Percentiles rank a stretch among this genome's conserved stretches.
phyloP scores from a whole-genome alignment of 1,140 invertebrate genomes.

The Ips nitidus region DNA sequence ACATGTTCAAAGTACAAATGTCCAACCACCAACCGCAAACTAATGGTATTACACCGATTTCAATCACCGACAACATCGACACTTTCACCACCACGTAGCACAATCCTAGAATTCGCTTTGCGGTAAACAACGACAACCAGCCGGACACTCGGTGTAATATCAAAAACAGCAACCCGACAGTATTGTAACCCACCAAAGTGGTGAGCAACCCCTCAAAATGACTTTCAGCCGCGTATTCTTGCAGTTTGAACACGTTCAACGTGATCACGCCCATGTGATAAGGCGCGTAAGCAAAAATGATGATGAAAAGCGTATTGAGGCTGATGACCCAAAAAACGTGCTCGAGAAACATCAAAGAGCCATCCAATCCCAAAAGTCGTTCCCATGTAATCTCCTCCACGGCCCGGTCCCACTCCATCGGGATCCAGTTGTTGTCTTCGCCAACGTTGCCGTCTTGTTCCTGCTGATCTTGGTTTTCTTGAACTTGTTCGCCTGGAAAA shows the following conservation, averaged over 20 bases:
- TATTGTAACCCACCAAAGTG: conserved; percentile 90
- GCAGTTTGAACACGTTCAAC: conserved; percentile 73
- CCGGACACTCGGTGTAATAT: conserved; percentile 78
- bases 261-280: conserved; percentile 92
- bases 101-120: conserved; percentile 84
- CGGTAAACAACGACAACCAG: conserved; percentile 74
- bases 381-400: conserved; percentile 99
- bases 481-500: conserved; percentile 31
- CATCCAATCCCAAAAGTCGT: conserved; percentile 91
- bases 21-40: conserved; percentile 99
- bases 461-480: conserved; percentile 42
- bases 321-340: conserved; percentile 99
- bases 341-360: conserved; percentile 95
- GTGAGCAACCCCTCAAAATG: conserved; percentile 94
- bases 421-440: conserved; percentile 96
- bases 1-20: conserved; percentile 93
- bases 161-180: conserved; percentile 83
- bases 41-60: conserved; percentile 95
- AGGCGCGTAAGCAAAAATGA: conserved; percentile 92
- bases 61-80: conserved; percentile 87
- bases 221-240: conserved; percentile 70
- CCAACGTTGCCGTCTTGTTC: conserved; percentile 58
- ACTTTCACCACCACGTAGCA: conserved; percentile 98
- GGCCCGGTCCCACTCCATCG: conserved; percentile 96
- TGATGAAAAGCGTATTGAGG: conserved; percentile 94